phyloP scores from a whole-genome alignment of 2,888 invertebrate genomes.

The Agrotis exclamationis region DNA sequence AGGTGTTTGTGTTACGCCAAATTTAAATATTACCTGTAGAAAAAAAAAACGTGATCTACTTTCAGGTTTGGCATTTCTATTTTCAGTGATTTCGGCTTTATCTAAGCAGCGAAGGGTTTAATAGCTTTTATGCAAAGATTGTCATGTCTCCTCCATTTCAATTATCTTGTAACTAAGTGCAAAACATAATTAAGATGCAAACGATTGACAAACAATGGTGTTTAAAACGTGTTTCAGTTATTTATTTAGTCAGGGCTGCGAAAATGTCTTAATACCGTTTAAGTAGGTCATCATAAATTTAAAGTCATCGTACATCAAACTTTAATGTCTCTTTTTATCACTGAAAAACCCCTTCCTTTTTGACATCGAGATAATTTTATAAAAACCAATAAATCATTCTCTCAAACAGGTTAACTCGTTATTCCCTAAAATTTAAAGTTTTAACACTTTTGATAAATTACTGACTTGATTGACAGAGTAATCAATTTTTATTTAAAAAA shows the following conservation, averaged over 20 bases:
- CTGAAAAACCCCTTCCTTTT: conserved; percentile 19
- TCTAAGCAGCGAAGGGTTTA: too few relatives aligned
- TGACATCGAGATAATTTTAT: conserved; percentile 30
- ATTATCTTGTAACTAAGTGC: neutral
- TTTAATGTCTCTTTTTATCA: conserved; percentile 31
- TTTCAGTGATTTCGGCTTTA: too few relatives aligned
- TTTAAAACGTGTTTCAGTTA: neutral
- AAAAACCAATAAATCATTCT: conserved; percentile 41
- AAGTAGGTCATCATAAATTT: neutral
- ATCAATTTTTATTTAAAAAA: conserved; percentile 52
- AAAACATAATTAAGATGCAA: conserved; percentile 23
- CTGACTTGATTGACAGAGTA: conserved; percentile 64
- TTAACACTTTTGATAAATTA: conserved; percentile 50
- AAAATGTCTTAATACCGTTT: too few relatives aligned
- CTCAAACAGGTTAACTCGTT: conserved; percentile 16
- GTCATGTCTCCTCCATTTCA: neutral
- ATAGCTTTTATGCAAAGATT: neutral
- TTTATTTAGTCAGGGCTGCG: too few relatives aligned
- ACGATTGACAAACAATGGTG: conserved; percentile 17
- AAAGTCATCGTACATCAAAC: neutral
- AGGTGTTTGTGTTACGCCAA: conserved; percentile 24
- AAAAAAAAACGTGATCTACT: neutral
- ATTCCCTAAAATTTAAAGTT: conserved; percentile 34
- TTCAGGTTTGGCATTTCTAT: neutral
- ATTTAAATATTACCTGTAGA: conserved; percentile 10